A percentile compares a stretch with the other conserved stretches of the same genome.
phyloP scores from a whole-genome alignment of 2,888 invertebrate species.

The Synanthedon vespiformis region DNA sequence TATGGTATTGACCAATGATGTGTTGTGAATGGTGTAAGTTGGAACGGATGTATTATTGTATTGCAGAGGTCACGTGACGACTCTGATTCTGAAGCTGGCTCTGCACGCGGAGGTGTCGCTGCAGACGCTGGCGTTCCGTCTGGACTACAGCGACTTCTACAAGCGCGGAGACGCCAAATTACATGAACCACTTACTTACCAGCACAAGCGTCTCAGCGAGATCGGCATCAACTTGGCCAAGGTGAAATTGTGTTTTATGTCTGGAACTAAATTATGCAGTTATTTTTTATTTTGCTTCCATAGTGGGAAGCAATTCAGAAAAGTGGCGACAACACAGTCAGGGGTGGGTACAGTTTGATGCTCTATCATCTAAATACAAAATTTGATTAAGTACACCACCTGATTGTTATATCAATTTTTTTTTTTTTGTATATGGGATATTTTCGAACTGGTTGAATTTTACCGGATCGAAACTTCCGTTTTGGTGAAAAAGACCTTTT shows the following conservation, averaged over 20 bases:
- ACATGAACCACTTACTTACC: constrained; percentile 75
- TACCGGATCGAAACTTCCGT: too few relatives aligned
- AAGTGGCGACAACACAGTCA: too few relatives aligned
- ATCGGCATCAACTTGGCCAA: constrained; percentile 53
- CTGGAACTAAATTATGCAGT: not conserved
- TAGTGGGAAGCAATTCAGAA: too few relatives aligned
- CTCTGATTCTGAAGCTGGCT: constrained; percentile 86
- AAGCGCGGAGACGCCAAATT: constrained; percentile 84
- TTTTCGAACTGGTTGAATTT: too few relatives aligned
- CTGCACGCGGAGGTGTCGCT: constrained; percentile 87
- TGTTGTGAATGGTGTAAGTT: not conserved
- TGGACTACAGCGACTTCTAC: constrained; percentile 97
- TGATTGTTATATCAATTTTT: too few relatives aligned
- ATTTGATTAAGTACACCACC: too few relatives aligned
- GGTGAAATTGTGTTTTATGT: constrained; percentile 16
- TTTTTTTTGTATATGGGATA: too few relatives aligned
- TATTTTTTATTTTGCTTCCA: too few relatives aligned
- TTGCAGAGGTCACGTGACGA: constrained; percentile 82
- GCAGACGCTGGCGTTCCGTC: constrained; percentile 88
- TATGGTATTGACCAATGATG: too few relatives aligned
- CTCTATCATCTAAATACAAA: too few relatives aligned
- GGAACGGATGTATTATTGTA: not conserved
- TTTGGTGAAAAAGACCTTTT: too few relatives aligned
- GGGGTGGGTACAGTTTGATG: too few relatives aligned
- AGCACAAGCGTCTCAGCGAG: constrained; percentile 73